phyloP scores from a whole-genome alignment of 2,113 vertebrate species.

The Rostratula benghalensis region DNA sequence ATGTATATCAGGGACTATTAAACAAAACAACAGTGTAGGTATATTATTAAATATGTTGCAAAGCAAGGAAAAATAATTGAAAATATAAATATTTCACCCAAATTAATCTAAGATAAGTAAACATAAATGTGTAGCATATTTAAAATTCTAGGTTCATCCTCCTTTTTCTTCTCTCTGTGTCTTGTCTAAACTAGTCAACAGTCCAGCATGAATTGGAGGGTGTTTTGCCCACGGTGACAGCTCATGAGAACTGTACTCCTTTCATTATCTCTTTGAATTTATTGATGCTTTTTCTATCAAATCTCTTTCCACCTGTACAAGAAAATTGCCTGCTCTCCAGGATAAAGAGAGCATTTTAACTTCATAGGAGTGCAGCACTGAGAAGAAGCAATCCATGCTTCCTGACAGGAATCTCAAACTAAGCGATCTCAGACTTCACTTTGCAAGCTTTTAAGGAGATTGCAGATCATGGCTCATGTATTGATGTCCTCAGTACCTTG shows the following conservation, averaged over 20 bases:
- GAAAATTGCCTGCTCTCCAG: not conserved
- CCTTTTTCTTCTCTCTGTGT: not conserved
- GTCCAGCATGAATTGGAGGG: not conserved
- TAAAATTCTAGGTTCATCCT: not conserved
- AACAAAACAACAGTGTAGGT: not conserved
- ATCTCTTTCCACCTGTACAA: not conserved
- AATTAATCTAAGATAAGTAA: not conserved
- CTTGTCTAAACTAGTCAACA: not conserved
- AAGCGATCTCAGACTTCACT: not conserved
- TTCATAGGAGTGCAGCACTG: not conserved
- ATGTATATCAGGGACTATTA: not conserved
- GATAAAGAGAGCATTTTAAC: not conserved
- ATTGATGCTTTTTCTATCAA: not conserved
- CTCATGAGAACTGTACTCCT: not conserved
- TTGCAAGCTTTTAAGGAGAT: not conserved
- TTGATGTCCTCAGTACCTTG: not conserved
- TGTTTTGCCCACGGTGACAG: not conserved
- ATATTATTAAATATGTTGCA: not conserved
- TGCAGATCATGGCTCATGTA: not conserved
- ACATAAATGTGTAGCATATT: not conserved
- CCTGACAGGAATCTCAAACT: not conserved
- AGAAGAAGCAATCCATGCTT: not conserved
- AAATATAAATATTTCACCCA: not conserved
- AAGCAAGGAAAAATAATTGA: accelerated
- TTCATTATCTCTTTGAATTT: not conserved